These are phyloP conservation scores for Protophormia terraenovae DNA, from an alignment of 2,888 invertebrate genomes.

Conservation along the genomic window DNA sequence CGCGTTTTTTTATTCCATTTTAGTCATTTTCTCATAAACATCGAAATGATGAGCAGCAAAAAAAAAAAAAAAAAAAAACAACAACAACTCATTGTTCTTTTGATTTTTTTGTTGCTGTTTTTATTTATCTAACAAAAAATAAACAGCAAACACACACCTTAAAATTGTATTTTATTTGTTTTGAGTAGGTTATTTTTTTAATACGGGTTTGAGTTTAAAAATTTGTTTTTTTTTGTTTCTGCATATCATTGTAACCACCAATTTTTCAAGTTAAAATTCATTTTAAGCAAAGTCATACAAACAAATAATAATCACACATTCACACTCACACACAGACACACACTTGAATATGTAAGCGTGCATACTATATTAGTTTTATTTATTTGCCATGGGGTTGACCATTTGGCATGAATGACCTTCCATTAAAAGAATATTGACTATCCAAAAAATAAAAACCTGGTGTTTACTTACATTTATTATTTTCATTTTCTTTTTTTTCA, in stretches of 20 bases:
- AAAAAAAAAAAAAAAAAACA: no score
- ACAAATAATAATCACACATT: no score
- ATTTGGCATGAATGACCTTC: slow-evolving; percentile 56
- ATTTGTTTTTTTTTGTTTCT: slow-evolving; percentile 7
- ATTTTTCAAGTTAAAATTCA: neutral
- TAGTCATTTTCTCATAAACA: slow-evolving; percentile 26
- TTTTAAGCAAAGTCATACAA: neutral
- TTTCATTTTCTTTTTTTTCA: neutral
- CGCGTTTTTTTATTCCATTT: slow-evolving; percentile 26
- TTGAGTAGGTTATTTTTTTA: neutral
- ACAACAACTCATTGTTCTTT: slow-evolving; percentile 3
- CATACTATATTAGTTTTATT: slow-evolving; percentile 6
- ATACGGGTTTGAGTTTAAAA: neutral
- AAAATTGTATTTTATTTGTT: slow-evolving; percentile 47
- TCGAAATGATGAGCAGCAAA: slow-evolving; percentile 43
- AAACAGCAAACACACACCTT: slow-evolving; percentile 65
- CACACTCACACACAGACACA: neutral
- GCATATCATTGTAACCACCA: slow-evolving; percentile 34
- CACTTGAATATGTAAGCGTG: neutral
- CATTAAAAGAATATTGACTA: slow-evolving; percentile 26
- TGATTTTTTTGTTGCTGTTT: neutral
- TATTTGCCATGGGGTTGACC: slow-evolving; percentile 29
- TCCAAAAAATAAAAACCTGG: slow-evolving; percentile 7
- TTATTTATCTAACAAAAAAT: slow-evolving; percentile 33
- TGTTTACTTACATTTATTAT: neutral